A percentile compares a stretch with the other conserved stretches of the same genome.
Conservation (phyloP, 2,113 vertebrate species). For the Gymnarchus niloticus region DNA sequence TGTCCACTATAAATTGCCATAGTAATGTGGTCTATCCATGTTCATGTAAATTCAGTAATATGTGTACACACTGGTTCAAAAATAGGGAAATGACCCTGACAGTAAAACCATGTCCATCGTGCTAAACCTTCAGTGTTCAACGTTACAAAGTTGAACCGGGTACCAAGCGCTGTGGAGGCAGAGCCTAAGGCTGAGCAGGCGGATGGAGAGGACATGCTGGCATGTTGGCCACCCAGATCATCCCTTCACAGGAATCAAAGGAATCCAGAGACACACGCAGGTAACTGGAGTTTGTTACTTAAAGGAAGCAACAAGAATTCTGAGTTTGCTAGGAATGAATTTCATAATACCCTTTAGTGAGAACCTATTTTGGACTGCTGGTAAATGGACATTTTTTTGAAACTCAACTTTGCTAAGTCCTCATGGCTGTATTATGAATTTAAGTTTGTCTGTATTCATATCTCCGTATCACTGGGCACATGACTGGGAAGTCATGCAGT, state of each 20-base stretch:
- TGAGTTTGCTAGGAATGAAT: not conserved
- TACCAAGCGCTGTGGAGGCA: constrained; percentile 35
- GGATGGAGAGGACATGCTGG: constrained; percentile 49
- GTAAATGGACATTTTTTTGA: not conserved
- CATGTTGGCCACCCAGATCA: constrained; percentile 63
- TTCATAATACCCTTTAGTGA: not conserved
- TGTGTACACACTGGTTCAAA: not conserved
- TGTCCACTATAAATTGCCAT: no score
- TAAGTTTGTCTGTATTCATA: not conserved
- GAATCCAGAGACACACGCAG: constrained; percentile 38
- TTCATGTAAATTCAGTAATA: not conserved
- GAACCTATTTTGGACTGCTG: not conserved
- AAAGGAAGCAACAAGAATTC: not conserved
- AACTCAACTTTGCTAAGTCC: not conserved
- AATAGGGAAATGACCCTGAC: not conserved
- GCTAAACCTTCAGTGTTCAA: constrained; percentile 32
- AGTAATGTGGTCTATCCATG: no score
- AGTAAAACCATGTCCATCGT: not conserved
- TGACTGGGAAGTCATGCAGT: not conserved
- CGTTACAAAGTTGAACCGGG: not conserved
- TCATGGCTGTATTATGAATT: not conserved
- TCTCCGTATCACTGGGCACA: not conserved
- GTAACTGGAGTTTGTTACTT: constrained; percentile 34
- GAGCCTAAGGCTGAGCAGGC: constrained; percentile 23
- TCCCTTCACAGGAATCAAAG: constrained; percentile 38